Evolutionary conservation across 2,113 vertebrate genomes (phyloP), one percentile per base, ranked within the genome.

Genomic region (Lepisosteus osseus): DNA sequence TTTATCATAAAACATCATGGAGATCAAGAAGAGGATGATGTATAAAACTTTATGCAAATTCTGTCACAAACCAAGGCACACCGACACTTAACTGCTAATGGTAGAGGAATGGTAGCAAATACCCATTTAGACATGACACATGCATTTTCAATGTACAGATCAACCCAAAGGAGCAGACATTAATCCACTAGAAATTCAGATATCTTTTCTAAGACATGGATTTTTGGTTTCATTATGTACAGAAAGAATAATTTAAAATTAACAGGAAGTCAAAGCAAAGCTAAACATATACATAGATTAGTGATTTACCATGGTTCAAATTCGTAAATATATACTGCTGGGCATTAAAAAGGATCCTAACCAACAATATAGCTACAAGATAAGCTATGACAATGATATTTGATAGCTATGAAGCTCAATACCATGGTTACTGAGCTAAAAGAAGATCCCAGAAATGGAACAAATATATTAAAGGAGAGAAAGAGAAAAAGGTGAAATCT

Each of bases 361-460:
- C 47, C 5, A 51, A 5, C 9, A 29, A 29, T 29, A 29, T 29
- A 29, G 29, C 29, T 29, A 29, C 29, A 29, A 29, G 47, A 51
- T 51, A 9, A 51, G 47, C 15, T 40, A 71, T 71, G 72, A 54
- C 68, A 70, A 67, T 78, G 72, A 71, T 72, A 69, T 68, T 72
- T 77, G 63, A 66, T 82, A 67, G 56, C 77, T 66, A 71, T 76
- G 74, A 78, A 65, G 76, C 66, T 74, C 76, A 85, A 75, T 77
- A 79, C 85, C 84, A 90, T 85, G 85, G 84, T 84, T 84, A 82
- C 83, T 62, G 75, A 83, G 82, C 79, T 85, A 82, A 88, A 85
- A 80, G 74, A 80, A 74, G 75, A 78, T 80, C 79, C 77, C 75
- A 74, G 69, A 67, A 76, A 68, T 79, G 76, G 66, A 69, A 45